Percentiles rank a stretch among this genome's conserved stretches.
Conservation (phyloP, 2,797 vertebrate genomes). For the Notolabrus celidotus region DNA sequence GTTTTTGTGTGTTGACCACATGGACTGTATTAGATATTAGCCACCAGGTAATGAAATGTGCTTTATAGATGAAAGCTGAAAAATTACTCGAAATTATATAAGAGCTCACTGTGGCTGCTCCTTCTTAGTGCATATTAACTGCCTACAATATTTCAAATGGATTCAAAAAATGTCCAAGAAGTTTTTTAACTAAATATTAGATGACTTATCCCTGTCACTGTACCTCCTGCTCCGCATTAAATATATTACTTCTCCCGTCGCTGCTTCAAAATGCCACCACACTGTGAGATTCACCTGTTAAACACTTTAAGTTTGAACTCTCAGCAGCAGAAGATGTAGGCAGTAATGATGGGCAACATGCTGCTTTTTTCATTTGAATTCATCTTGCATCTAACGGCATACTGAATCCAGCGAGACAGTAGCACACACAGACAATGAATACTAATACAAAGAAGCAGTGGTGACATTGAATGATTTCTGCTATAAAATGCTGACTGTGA, state of each 20-base stretch:
- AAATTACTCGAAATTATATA: too few relatives aligned
- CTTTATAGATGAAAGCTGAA: too few relatives aligned
- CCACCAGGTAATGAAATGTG: too few relatives aligned
- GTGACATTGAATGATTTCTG: not conserved
- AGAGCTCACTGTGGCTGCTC: not conserved
- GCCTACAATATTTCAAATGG: not conserved
- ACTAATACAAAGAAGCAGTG: not conserved
- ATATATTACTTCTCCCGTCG: not conserved
- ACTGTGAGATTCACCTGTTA: too few relatives aligned
- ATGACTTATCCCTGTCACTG: not conserved
- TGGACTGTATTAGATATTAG: too few relatives aligned
- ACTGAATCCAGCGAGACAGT: not conserved
- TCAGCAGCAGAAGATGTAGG: not conserved
- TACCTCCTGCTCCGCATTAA: not conserved
- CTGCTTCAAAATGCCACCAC: not conserved
- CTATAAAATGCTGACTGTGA: not conserved
- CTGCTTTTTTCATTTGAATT: constrained; percentile 1
- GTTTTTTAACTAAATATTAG: not conserved
- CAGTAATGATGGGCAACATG: not conserved
- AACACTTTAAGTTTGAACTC: not conserved
- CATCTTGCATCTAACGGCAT: not conserved
- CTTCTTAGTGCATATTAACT: not conserved
- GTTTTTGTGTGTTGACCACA: too few relatives aligned
- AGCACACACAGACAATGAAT: not conserved
- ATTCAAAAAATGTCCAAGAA: not conserved